phyloP scores from a whole-genome alignment of 2,888 invertebrate genomes.

The Chaitophorus viminalis region DNA sequence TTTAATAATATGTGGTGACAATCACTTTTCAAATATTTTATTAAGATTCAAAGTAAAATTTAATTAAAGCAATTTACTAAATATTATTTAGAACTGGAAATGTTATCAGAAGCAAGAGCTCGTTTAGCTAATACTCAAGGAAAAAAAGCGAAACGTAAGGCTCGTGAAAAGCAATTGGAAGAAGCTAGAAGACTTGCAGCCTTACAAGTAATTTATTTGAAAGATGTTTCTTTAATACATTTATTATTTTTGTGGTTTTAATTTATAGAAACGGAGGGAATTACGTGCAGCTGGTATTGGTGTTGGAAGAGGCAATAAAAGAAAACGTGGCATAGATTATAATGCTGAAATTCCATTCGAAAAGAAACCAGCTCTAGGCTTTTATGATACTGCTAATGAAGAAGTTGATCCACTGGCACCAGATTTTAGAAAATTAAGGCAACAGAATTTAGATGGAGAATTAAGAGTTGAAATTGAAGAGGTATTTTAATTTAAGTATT shows the following conservation, averaged over 20 bases:
- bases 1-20: no score
- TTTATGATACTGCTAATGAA: constrained; percentile 94
- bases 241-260: not conserved
- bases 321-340: constrained; percentile 93
- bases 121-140: constrained; percentile 98
- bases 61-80: not conserved
- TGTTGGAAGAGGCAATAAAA: constrained; percentile 72
- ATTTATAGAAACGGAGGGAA: constrained; percentile 84
- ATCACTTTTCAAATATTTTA: no score
- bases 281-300: constrained; percentile 95
- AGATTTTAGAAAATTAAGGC: constrained; percentile 88
- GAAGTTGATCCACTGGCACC: constrained; percentile 87
- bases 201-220: constrained; percentile 73
- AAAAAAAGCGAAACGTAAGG: constrained; percentile 91
- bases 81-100: constrained; percentile 84
- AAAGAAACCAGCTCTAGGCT: constrained; percentile 90
- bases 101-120: constrained; percentile 98
- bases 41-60: no score
- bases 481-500: constrained; percentile 67
- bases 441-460: constrained; percentile 94
- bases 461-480: constrained; percentile 90
- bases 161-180: constrained; percentile 97
- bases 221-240: not conserved
- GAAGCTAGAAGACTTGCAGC: constrained; percentile 96
- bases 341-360: constrained; percentile 98